phyloP scores from a whole-genome alignment of 2,113 vertebrate species.

The Mirza zaza region DNA sequence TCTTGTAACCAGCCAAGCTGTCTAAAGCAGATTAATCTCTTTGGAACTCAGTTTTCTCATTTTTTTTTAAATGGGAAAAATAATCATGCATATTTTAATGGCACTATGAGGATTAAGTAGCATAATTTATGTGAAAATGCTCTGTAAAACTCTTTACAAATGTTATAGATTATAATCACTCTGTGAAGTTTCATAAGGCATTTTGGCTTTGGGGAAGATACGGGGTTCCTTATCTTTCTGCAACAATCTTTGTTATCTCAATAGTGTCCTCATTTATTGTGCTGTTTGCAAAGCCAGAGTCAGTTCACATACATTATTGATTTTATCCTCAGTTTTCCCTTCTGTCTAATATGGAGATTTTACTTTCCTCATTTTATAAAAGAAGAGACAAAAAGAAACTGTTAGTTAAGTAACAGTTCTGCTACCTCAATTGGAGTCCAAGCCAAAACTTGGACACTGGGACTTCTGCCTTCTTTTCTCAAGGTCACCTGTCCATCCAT shows the following conservation, averaged over 20 bases:
- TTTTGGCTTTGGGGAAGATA: background rate
- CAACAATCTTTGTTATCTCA: background rate
- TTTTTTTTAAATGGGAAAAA: background rate
- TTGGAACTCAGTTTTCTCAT: background rate
- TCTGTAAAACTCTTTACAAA: background rate
- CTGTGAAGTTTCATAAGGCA: background rate
- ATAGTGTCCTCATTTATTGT: background rate
- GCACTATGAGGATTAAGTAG: background rate
- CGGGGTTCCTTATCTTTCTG: background rate
- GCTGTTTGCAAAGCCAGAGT: background rate
- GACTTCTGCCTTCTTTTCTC: background rate
- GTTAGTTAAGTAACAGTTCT: background rate
- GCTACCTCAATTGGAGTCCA: background rate
- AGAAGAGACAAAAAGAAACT: background rate
- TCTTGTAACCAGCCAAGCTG: background rate
- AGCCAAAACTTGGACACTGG: background rate
- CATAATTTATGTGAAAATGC: background rate
- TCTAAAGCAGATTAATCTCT: slow-evolving; percentile 10
- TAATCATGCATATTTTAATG: background rate
- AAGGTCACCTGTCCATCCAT: too few relatives aligned
- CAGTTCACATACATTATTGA: background rate
- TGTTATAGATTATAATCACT: background rate
- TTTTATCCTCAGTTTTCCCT: background rate
- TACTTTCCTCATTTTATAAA: background rate
- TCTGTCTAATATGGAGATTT: background rate